Percentiles rank a stretch among this genome's conserved stretches.
These are phyloP conservation scores for Charadrius vociferus DNA, from an alignment of 2,113 vertebrate species.

Conservation along the genomic window DNA sequence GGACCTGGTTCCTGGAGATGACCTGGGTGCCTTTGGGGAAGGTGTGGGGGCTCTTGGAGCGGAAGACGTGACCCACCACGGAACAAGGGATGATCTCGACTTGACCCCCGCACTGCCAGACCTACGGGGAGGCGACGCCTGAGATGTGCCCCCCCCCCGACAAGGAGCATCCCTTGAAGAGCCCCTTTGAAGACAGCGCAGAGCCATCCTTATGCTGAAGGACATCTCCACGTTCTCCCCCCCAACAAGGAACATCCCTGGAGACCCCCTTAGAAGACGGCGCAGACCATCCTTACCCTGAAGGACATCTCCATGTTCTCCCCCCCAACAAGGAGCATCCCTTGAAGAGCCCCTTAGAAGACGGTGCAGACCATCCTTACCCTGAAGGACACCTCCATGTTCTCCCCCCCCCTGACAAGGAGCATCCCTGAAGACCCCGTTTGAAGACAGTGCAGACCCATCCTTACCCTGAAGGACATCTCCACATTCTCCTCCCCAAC, in stretches of 20 bases:
- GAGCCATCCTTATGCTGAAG: conserved; percentile 85
- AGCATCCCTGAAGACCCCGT: too few species aligned
- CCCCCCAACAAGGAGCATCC: too few species aligned
- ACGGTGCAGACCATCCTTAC: conserved; percentile 59
- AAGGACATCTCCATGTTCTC: conserved; percentile 99
- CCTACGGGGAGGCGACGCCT: conserved; percentile 63
- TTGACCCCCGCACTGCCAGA: conserved; percentile 95
- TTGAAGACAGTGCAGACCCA: too few species aligned
- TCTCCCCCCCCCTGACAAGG: conserved; percentile 98
- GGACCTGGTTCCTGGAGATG: conserved; percentile 93
- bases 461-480: conserved; percentile 94
- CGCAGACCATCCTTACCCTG: conserved; percentile 77
- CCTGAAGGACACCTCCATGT: conserved; percentile 98
- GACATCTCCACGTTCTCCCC: conserved; percentile 99
- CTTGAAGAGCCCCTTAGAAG: too few species aligned
- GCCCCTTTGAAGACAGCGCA: not conserved
- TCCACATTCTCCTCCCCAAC: conserved; percentile 83
- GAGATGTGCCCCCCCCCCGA: not conserved
- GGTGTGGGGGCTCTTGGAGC: conserved; percentile 94
- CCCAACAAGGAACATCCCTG: too few species aligned
- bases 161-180: not conserved
- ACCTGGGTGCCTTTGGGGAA: conserved; percentile 94
- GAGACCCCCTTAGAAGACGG: too few species aligned
- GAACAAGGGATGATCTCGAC: conserved; percentile 96
- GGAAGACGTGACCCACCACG: conserved; percentile 95